These are phyloP conservation scores for Eupsittula cactorum DNA, from an alignment of 2,113 vertebrate species.

Conservation along the genomic window DNA sequence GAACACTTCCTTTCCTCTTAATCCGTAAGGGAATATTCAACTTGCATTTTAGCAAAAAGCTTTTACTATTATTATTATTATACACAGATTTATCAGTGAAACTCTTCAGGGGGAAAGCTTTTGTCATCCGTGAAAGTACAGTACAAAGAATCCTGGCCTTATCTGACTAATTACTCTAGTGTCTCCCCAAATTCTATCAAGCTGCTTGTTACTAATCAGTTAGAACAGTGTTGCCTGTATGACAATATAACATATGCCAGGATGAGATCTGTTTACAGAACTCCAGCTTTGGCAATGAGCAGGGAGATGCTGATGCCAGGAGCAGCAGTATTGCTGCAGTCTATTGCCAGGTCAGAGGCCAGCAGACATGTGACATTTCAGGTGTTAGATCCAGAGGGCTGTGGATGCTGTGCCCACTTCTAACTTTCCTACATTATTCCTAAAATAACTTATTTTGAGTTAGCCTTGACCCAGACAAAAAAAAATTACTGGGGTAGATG, in stretches of 20 bases:
- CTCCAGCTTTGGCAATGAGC: neutral
- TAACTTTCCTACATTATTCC: neutral
- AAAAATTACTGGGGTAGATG: neutral
- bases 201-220: conserved; percentile 68
- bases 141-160: conserved; percentile 69
- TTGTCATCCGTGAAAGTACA: conserved; percentile 54
- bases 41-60: conserved; percentile 45
- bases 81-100: conserved; percentile 63
- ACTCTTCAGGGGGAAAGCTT: conserved; percentile 63
- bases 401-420: neutral
- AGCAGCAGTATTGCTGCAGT: neutral
- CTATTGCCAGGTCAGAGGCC: neutral
- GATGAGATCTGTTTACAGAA: conserved; percentile 55
- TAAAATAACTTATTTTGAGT: neutral
- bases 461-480: neutral
- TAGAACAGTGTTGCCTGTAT: conserved; percentile 30
- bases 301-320: neutral
- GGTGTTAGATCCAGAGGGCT: neutral
- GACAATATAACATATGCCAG: conserved; percentile 9
- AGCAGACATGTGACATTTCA: neutral
- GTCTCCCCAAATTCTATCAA: conserved; percentile 67
- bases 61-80: conserved; percentile 45
- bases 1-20: neutral
- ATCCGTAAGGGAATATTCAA: conserved; percentile 29
- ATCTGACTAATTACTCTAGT: conserved; percentile 72